Conservation (phyloP, 2,113 vertebrate genomes). For the Probosciger aterrimus region DNA sequence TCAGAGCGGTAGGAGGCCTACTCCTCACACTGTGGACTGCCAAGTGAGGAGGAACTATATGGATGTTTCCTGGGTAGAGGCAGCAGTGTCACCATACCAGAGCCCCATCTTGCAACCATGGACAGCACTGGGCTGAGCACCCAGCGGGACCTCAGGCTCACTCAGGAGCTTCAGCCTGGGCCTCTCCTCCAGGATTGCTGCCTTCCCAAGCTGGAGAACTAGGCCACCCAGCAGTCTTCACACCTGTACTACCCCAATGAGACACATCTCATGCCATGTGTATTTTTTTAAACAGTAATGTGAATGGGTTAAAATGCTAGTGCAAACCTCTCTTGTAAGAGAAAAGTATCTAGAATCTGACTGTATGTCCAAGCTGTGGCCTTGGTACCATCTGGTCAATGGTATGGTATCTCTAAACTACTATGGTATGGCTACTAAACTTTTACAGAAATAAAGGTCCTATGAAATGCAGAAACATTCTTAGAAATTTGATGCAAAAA, state of each 20-base stretch:
- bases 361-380: background rate
- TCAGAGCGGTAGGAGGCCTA: background rate
- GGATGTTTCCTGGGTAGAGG: background rate
- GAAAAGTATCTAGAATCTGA: background rate
- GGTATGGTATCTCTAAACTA: background rate
- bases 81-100: fast-evolving
- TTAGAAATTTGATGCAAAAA: background rate
- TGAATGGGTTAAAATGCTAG: background rate
- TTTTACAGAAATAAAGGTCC: background rate
- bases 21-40: background rate
- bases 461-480: background rate
- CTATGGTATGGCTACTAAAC: background rate
- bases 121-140: background rate
- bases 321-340: background rate
- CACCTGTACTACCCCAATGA: background rate
- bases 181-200: background rate
- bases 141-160: background rate
- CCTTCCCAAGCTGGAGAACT: background rate
- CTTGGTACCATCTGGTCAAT: background rate
- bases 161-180: background rate
- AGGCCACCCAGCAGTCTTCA: background rate
- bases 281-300: background rate
- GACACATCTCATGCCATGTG: background rate
- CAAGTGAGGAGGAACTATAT: background rate
- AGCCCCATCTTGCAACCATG: background rate